Conservation (phyloP, 2,113 vertebrate species). For the Orcinus orca region DNA sequence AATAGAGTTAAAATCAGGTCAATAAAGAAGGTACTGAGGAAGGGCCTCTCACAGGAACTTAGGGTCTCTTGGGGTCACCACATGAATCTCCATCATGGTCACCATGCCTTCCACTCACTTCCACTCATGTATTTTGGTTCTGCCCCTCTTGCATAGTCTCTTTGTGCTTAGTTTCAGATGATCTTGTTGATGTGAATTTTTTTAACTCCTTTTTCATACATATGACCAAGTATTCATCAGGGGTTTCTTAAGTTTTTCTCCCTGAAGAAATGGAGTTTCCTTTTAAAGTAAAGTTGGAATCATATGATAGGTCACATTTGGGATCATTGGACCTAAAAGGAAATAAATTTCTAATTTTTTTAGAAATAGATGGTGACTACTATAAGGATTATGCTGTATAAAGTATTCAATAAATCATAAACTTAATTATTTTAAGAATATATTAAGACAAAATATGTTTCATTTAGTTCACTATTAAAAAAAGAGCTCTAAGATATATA, state of each 20-base stretch:
- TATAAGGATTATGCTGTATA: constrained; percentile 8
- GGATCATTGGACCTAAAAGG: constrained; percentile 6
- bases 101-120: not conserved
- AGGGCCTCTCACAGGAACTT: not conserved
- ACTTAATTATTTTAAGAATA: not conserved
- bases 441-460: constrained; percentile 30
- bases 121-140: not conserved
- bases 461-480: not conserved
- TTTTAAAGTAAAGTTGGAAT: constrained; percentile 41
- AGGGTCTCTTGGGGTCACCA: not conserved
- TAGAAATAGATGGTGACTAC: not conserved
- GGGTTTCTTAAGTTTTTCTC: not conserved
- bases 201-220: not conserved
- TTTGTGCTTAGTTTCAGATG: not conserved
- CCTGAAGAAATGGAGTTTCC: not conserved
- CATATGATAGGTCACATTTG: not conserved
- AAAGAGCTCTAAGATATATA: not conserved
- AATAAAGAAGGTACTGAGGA: not conserved
- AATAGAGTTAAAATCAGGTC: not conserved
- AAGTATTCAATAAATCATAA: not conserved
- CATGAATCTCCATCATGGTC: not conserved
- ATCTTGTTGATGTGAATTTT: constrained; percentile 8
- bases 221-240: not conserved
- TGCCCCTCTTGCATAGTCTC: not conserved
- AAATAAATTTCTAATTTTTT: constrained; percentile 32